Base-by-base conservation (phyloP, 2,888 invertebrate genomes). In the Carpatolechia fugitivella region DNA sequence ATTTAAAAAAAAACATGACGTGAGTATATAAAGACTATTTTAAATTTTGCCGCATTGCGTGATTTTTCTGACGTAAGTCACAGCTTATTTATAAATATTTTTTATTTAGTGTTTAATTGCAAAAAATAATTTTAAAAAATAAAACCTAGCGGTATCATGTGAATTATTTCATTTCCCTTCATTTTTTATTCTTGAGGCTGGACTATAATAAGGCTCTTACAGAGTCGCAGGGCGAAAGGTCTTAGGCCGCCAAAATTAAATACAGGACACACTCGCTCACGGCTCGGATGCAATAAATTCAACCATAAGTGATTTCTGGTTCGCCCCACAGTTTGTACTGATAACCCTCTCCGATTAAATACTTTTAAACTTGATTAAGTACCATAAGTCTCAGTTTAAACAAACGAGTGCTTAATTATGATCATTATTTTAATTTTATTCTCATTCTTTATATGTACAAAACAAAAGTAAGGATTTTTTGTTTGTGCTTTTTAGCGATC, bases 201-300 rank as follows among this genome's bases (percentile, higher is more conserved):
- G 13, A n/a, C 85, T 86, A 86, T 78, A 61, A 84, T 85, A 71
- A 30, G 65, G 60, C 51, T 65, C 63, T 70, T 62, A n/a, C 13
- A 35, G 4, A 35, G 35, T 67, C 60, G 69, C 70, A 74, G 76
- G 84, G 78, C 76, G 68, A 82, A 81, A 83, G 85, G 83, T 84
- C 78, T 69, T 66, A 61, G 69, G 68, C 72, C 75, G 78, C 82
- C 84, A 70, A 88, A 88, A 86, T 87, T 85, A 84, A 87, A 85
- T 79, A 79, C 76, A 78, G 70, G 71, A 79, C 77, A 75, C 66
- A 73, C 66, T 74, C 62, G 85, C 88, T 88, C 65, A 72, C 67
- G 86, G 87, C 82, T 79, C 79, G 82, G 82, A 82, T 78, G 75
- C 72, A 63, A 82, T 85, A 77, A 81, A 83, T 70, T 69, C 65